These are phyloP conservation scores for Dryobota labecula DNA, from an alignment of 2,888 invertebrate species.

Conservation along the genomic window DNA sequence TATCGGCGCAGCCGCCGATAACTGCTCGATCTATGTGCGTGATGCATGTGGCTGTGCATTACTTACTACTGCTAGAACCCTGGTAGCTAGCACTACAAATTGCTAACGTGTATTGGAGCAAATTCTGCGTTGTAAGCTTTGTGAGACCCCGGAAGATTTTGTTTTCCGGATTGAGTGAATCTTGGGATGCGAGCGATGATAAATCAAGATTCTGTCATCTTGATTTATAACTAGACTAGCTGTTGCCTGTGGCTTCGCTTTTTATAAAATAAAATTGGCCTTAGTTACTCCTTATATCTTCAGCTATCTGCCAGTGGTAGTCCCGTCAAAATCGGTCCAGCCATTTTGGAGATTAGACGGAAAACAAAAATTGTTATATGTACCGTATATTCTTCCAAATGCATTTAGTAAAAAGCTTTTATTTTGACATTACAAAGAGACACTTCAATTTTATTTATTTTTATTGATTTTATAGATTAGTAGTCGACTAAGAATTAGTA, in stretches of 20 bases:
- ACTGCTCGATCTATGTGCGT: conserved; percentile 66
- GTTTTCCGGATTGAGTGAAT: background rate
- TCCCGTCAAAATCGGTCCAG: too few species aligned
- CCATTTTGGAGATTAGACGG: too few species aligned
- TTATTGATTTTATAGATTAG: too few species aligned
- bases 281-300: too few species aligned
- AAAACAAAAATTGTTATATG: too few species aligned
- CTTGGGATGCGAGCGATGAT: background rate
- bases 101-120: conserved; percentile 20
- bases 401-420: too few species aligned
- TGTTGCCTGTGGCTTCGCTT: too few species aligned
- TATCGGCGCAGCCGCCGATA: conserved; percentile 69
- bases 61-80: conserved; percentile 43
- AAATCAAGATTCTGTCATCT: background rate
- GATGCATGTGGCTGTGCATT: conserved; percentile 58
- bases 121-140: conserved; percentile 23
- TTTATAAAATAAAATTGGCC: too few species aligned
- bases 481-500: background rate
- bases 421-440: too few species aligned
- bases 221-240: background rate
- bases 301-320: too few species aligned
- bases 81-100: conserved; percentile 49
- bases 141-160: background rate
- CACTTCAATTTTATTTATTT: too few species aligned
- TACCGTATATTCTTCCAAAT: too few species aligned